Conservation (phyloP, 2,888 invertebrate species). For the Clusia tigrina region DNA sequence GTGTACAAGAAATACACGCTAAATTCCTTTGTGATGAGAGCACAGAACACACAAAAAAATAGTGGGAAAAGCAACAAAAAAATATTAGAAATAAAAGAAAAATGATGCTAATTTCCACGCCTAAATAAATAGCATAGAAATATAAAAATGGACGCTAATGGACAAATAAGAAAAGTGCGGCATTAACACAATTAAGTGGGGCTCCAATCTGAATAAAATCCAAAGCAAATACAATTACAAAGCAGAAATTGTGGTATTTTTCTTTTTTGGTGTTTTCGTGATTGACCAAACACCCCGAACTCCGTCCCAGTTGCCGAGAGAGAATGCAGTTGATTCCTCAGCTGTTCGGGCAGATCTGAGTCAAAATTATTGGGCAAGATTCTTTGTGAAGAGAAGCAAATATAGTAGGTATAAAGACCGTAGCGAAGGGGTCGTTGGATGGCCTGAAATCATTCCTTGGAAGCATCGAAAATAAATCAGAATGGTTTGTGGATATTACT, state of each 20-base stretch:
- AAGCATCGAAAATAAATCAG: too few relatives aligned
- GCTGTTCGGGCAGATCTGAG: too few relatives aligned
- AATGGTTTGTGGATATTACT: too few relatives aligned
- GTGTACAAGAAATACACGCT: neutral
- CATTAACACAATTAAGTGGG: slow-evolving; percentile 1
- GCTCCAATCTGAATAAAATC: neutral
- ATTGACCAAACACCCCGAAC: neutral
- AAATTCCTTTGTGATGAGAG: neutral
- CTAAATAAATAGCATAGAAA: slow-evolving; percentile 22
- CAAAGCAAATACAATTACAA: too few relatives aligned
- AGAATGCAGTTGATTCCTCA: too few relatives aligned
- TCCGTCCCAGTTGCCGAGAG: neutral
- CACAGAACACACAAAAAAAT: neutral
- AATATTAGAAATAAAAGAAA: neutral
- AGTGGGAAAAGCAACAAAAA: neutral
- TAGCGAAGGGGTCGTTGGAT: too few relatives aligned
- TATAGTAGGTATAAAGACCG: too few relatives aligned
- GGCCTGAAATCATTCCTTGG: too few relatives aligned
- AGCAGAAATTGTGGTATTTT: too few relatives aligned
- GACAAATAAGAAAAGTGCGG: slow-evolving; percentile 9
- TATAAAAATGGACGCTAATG: slow-evolving; percentile 16
- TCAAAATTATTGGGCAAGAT: too few relatives aligned
- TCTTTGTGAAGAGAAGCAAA: too few relatives aligned
- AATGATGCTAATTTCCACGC: slow-evolving; percentile 21
- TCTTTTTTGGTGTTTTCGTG: slow-evolving; percentile 4